Evolutionary conservation across 2,797 vertebrate genomes (phyloP).

Genomic region (Monodelphis domestica): DNA sequence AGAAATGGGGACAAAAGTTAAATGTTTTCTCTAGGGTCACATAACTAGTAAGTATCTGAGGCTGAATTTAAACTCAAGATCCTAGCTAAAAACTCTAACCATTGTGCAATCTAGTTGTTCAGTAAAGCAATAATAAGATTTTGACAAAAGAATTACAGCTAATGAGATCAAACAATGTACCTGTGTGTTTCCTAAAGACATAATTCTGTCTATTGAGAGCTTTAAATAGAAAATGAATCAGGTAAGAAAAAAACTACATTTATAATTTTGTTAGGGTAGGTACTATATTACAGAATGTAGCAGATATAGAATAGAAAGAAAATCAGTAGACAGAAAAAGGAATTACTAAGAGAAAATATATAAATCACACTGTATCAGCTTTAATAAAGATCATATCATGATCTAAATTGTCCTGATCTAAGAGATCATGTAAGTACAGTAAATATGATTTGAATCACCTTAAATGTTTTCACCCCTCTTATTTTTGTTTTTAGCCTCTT

Average conservation of each 20-base stretch:
- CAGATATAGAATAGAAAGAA: background rate
- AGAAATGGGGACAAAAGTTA: background rate
- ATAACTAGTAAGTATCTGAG: background rate
- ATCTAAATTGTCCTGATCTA: background rate
- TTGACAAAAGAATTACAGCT: background rate
- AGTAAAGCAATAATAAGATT: background rate
- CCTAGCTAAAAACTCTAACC: background rate
- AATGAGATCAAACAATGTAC: background rate
- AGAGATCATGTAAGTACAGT: conserved; percentile 8
- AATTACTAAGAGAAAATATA: background rate
- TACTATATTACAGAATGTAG: too few species aligned
- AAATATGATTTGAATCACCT: background rate
- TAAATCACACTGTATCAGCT: background rate
- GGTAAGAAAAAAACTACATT: background rate
- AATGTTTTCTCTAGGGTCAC: background rate
- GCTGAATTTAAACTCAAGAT: background rate
- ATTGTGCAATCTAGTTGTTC: background rate
- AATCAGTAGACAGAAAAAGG: background rate
- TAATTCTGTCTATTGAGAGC: background rate
- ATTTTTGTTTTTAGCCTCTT: conserved; percentile 7
- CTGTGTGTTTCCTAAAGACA: background rate
- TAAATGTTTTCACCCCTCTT: background rate
- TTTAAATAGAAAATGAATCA: background rate
- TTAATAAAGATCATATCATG: background rate
- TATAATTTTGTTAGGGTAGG: background rate